Evolutionary conservation across 2,888 invertebrate species (phyloP).

Genomic region (Drosophila hamatofila): DNA sequence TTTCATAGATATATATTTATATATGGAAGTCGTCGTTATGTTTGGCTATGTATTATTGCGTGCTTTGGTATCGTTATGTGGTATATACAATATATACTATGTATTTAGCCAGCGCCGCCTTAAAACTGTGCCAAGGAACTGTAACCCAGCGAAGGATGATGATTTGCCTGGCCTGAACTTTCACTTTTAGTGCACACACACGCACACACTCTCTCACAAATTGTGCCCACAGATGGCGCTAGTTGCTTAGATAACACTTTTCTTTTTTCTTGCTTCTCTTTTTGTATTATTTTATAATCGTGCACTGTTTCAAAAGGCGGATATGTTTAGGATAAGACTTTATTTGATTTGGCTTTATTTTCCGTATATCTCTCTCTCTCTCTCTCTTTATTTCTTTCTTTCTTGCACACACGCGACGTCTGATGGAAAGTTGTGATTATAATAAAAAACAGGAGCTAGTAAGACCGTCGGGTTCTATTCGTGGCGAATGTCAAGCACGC

Average conservation of each 20-base stretch:
- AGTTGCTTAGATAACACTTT: constrained; percentile 64
- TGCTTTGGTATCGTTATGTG: constrained; percentile 59
- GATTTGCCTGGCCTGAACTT: constrained; percentile 59
- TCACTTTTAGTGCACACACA: constrained; percentile 60
- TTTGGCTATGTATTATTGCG: constrained; percentile 61
- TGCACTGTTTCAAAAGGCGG: constrained; percentile 26
- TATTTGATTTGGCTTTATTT: constrained; percentile 7
- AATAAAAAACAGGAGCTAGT: constrained; percentile 32
- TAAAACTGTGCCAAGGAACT: constrained; percentile 46
- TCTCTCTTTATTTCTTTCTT: constrained; percentile 11
- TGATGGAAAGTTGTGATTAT: constrained; percentile 14
- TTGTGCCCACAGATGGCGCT: constrained; percentile 47
- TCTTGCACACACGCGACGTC: constrained; percentile 37
- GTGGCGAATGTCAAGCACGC: constrained; percentile 16
- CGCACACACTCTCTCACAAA: constrained; percentile 12
- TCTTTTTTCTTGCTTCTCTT: constrained; percentile 23
- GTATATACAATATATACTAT: too few relatives aligned
- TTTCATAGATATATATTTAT: constrained; percentile 27
- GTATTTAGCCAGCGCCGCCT: constrained; percentile 24
- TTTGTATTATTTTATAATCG: constrained; percentile 2
- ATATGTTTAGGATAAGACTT: constrained; percentile 36
- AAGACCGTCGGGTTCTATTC: constrained; percentile 23
- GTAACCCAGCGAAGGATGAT: constrained; percentile 46
- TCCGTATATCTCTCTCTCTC: constrained; percentile 14
- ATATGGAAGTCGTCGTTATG: constrained; percentile 24